Conservation (phyloP, 2,888 invertebrate species). For the Drosophila flavopinicola region DNA sequence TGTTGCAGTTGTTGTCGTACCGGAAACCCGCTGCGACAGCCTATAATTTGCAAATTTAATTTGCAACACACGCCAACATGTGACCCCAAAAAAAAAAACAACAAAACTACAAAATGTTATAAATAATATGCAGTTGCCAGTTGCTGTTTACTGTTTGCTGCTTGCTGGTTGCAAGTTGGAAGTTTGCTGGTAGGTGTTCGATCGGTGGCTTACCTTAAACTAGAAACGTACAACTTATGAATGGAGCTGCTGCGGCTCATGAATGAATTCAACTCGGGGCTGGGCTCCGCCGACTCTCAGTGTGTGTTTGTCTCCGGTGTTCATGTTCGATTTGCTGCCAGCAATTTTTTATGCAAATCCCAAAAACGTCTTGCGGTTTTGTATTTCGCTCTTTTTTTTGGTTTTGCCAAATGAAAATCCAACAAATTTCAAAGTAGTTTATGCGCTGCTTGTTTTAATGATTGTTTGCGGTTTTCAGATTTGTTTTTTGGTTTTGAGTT, state of each 20-base stretch:
- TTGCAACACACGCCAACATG: slow-evolving; percentile 80
- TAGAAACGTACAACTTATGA: slow-evolving; percentile 72
- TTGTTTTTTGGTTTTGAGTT: slow-evolving; percentile 20
- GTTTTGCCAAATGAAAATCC: slow-evolving; percentile 58
- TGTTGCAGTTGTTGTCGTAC: slow-evolving; percentile 40
- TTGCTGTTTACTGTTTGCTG: slow-evolving; percentile 31
- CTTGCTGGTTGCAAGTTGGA: slow-evolving; percentile 33
- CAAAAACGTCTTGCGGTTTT: slow-evolving; percentile 59
- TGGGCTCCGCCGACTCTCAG: slow-evolving; percentile 5
- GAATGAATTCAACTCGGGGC: slow-evolving; percentile 65
- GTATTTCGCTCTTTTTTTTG: neutral
- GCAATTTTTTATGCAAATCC: slow-evolving; percentile 76
- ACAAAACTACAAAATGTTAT: slow-evolving; percentile 68
- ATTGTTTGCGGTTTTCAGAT: slow-evolving; percentile 58
- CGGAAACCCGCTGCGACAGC: slow-evolving; percentile 78
- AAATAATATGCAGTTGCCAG: slow-evolving; percentile 72
- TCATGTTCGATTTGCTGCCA: slow-evolving; percentile 52
- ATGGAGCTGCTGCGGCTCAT: slow-evolving; percentile 54
- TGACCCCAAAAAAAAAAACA: slow-evolving; percentile 73
- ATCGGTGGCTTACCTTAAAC: slow-evolving; percentile 79
- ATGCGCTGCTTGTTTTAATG: slow-evolving; percentile 53
- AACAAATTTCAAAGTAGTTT: slow-evolving; percentile 54
- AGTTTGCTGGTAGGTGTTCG: slow-evolving; percentile 57
- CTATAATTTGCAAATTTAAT: slow-evolving; percentile 81
- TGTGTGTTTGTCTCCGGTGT: slow-evolving; percentile 31